Conservation (phyloP, 2,113 vertebrate species). For the Ursus arctos region DNA sequence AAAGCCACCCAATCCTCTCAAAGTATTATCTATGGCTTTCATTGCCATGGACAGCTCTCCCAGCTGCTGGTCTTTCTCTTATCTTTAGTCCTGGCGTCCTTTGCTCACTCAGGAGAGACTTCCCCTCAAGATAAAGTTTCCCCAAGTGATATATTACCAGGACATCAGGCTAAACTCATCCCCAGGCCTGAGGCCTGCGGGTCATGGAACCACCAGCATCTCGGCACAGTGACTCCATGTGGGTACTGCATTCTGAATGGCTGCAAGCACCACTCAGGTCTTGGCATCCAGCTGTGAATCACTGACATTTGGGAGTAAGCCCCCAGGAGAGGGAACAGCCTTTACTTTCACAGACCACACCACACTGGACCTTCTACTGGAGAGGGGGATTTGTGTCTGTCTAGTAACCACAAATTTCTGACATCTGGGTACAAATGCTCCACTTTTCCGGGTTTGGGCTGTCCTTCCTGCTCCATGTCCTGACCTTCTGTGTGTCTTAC, state of each 20-base stretch:
- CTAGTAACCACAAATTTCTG: background rate
- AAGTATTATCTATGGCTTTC: background rate
- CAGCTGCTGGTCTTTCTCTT: background rate
- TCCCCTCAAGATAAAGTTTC: background rate
- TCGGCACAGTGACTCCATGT: background rate
- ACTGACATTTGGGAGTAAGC: background rate
- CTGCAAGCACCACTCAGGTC: background rate
- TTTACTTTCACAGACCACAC: background rate
- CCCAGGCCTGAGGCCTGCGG: background rate
- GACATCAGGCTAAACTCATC: background rate
- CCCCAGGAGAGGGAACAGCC: background rate
- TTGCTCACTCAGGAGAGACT: background rate
- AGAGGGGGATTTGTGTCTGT: background rate
- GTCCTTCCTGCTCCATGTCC: background rate
- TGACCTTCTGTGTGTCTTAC: background rate
- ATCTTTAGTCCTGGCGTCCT: no score
- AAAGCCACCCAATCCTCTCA: background rate
- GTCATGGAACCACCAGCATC: no score
- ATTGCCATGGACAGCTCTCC: background rate
- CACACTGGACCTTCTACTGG: background rate
- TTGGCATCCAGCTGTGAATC: background rate
- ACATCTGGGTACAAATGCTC: background rate
- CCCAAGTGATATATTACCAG: background rate
- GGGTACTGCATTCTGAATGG: background rate
- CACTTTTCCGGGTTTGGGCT: background rate